A percentile compares a stretch with the other conserved stretches of the same genome.
Evolutionary conservation across 2,797 vertebrate genomes (phyloP).

Genomic region (Epinephelus malabaricus): DNA sequence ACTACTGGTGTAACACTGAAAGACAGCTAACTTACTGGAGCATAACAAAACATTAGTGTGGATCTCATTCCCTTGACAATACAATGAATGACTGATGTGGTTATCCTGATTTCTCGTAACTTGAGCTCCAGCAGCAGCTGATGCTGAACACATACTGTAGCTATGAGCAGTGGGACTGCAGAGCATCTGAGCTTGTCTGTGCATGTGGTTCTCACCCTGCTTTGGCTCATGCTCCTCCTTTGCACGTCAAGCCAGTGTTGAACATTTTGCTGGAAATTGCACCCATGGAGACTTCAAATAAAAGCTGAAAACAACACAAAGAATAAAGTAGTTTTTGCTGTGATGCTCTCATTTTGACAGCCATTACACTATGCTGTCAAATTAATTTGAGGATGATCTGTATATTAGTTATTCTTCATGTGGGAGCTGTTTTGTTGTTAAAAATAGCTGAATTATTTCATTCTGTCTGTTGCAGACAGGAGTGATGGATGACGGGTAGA

Average conservation of each 20-base stretch:
- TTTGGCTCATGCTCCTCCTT: slow-evolving; percentile 1
- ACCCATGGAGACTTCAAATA: slow-evolving; percentile 27
- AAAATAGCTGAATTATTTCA: not conserved
- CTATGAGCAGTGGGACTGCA: slow-evolving; percentile 14
- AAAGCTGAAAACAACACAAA: slow-evolving; percentile 24
- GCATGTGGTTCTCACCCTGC: slow-evolving; percentile 7
- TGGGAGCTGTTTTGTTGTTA: slow-evolving; percentile 1
- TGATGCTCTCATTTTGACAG: slow-evolving; percentile 28
- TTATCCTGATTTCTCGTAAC: slow-evolving; percentile 24
- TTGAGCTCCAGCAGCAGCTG: slow-evolving; percentile 24
- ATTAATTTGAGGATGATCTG: slow-evolving; percentile 24
- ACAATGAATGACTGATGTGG: slow-evolving; percentile 27
- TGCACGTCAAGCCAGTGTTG: slow-evolving; percentile 8
- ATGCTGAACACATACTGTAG: slow-evolving; percentile 2
- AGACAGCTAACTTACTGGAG: slow-evolving; percentile 15
- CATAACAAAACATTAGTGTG: slow-evolving; percentile 2
- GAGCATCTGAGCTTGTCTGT: slow-evolving; percentile 21
- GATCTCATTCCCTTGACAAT: slow-evolving; percentile 6
- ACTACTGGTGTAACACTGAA: slow-evolving; percentile 19
- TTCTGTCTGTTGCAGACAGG: not conserved
- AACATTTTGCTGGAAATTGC: slow-evolving; percentile 9
- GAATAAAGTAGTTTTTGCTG: not conserved
- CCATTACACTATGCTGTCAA: slow-evolving; percentile 17
- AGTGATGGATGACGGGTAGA: slow-evolving; percentile 29
- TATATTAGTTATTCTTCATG: slow-evolving; percentile 2